These are phyloP conservation scores for Porites rus DNA, from an alignment of 92 coral and sea anemone species.

Conservation along the genomic window DNA sequence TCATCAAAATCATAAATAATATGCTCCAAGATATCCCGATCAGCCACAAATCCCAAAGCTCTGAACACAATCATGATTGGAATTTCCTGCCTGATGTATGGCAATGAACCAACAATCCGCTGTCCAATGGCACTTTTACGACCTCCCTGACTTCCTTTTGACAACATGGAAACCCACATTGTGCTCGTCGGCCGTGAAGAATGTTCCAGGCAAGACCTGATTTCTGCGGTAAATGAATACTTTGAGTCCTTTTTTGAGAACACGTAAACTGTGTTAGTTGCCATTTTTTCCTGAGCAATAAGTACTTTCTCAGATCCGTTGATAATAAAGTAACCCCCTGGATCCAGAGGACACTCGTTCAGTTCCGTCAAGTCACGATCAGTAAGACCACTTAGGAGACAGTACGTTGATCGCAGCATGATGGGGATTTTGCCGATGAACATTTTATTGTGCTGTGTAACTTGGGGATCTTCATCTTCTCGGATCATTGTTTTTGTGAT, in stretches of 20 bases:
- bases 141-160: conserved; percentile 96
- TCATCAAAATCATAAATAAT: conserved; percentile 99
- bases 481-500: conserved; percentile 94
- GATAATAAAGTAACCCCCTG: conserved; percentile 97
- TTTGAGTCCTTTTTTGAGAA: conserved; percentile 97
- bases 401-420: conserved; percentile 98
- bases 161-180: conserved; percentile 99
- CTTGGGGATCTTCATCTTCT: conserved; percentile 92
- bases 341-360: conserved; percentile 97
- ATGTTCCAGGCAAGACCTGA: conserved; percentile 96
- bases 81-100: conserved; percentile 96
- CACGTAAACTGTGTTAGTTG: conserved; percentile 97
- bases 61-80: conserved; percentile 99
- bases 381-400: conserved; percentile 84
- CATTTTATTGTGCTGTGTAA: conserved; percentile 94
- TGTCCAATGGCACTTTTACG: conserved; percentile 98
- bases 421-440: conserved; percentile 99
- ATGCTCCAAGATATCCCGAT: conserved; percentile 96
- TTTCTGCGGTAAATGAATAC: conserved; percentile 97
- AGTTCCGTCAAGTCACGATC: conserved; percentile 99
- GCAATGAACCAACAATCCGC: conserved; percentile 95
- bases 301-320: conserved; percentile 99
- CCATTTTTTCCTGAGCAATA: conserved; percentile 99
- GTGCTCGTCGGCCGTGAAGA: conserved; percentile 98
- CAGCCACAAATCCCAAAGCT: conserved; percentile 99